phyloP scores from a whole-genome alignment of 1,140 invertebrate genomes.

The Lordiphosa stackelbergi region DNA sequence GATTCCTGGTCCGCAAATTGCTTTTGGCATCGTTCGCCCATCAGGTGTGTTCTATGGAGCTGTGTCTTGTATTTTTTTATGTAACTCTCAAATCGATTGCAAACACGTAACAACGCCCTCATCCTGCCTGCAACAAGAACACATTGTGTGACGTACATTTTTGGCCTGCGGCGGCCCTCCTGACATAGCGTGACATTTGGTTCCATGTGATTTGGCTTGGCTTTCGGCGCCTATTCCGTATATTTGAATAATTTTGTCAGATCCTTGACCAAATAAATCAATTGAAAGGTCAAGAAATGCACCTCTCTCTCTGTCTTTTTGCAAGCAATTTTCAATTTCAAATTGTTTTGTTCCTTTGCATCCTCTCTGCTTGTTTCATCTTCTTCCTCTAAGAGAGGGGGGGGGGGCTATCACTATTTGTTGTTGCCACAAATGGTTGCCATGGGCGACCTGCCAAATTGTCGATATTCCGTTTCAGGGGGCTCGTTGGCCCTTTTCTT shows the following conservation, averaged over 20 bases:
- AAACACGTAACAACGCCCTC: slow-evolving; percentile 62
- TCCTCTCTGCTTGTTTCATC: too few relatives aligned
- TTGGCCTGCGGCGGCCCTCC: slow-evolving; percentile 37
- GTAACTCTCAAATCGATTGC: slow-evolving; percentile 74
- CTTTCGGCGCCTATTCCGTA: slow-evolving; percentile 24
- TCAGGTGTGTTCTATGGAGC: slow-evolving; percentile 27
- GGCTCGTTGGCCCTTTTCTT: slow-evolving; percentile 2
- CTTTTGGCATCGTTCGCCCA: slow-evolving; percentile 41
- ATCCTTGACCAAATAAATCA: too few relatives aligned
- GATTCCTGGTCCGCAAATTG: slow-evolving; percentile 55
- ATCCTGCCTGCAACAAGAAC: slow-evolving; percentile 31
- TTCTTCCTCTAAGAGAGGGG: background rate
- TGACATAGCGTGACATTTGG: slow-evolving; percentile 66
- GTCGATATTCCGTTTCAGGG: slow-evolving; percentile 56
- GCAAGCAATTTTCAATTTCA: too few relatives aligned
- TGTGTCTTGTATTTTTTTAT: slow-evolving; percentile 37
- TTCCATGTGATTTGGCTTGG: slow-evolving; percentile 64
- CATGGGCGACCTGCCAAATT: slow-evolving; percentile 68
- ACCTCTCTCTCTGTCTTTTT: too few relatives aligned
- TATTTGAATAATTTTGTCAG: slow-evolving; percentile 53
- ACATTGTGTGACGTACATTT: slow-evolving; percentile 37
- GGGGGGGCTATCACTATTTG: slow-evolving; percentile 7
- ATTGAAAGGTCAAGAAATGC: too few relatives aligned
- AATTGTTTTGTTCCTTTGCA: too few relatives aligned
- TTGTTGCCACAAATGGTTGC: slow-evolving; percentile 64